A percentile compares a stretch with the other conserved stretches of the same genome.
phyloP scores from a whole-genome alignment of 1,140 invertebrate species.

The Drosophila bifasciata region DNA sequence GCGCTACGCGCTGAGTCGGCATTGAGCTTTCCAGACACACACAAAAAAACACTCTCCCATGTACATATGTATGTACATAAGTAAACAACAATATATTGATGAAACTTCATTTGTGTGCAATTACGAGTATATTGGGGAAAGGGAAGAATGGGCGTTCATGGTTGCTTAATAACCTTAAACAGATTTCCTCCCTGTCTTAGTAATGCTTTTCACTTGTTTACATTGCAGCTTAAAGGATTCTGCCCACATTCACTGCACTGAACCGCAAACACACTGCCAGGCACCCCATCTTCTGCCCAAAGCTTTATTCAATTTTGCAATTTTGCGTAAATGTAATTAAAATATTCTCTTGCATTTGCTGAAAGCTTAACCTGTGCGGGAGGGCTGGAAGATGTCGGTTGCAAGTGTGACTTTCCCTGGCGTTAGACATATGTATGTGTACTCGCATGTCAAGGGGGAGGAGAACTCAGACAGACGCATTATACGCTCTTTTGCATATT shows the following conservation, averaged over 20 bases:
- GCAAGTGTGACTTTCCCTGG: conserved; percentile 63
- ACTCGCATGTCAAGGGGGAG: too few relatives aligned
- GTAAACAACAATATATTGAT: too few relatives aligned
- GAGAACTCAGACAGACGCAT: conserved; percentile 46
- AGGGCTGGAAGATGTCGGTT: conserved; percentile 12
- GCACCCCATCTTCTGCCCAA: conserved; percentile 11
- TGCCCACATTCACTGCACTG: conserved; percentile 1
- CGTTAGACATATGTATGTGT: conserved; percentile 66
- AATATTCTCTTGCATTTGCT: conserved; percentile 66
- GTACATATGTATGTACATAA: too few relatives aligned
- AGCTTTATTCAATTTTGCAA: conserved; percentile 74
- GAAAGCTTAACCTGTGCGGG: conserved; percentile 58
- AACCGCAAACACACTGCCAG: conserved; percentile 18
- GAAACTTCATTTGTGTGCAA: conserved; percentile 8
- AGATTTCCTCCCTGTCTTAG: conserved; percentile 55
- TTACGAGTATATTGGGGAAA: conserved; percentile 20
- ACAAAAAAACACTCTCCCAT: too few relatives aligned
- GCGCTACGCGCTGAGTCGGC: too few relatives aligned
- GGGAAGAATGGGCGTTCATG: conserved; percentile 12
- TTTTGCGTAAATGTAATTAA: conserved; percentile 81
- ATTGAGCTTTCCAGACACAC: too few relatives aligned
- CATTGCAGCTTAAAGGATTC: conserved; percentile 67
- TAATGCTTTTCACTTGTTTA: conserved; percentile 76
- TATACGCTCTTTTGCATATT: conserved; percentile 76
- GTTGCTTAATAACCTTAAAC: conserved; percentile 49